Percentiles rank a stretch among this genome's conserved stretches.
Conservation (phyloP, 2,888 invertebrate genomes). For the Thecophora atra region DNA sequence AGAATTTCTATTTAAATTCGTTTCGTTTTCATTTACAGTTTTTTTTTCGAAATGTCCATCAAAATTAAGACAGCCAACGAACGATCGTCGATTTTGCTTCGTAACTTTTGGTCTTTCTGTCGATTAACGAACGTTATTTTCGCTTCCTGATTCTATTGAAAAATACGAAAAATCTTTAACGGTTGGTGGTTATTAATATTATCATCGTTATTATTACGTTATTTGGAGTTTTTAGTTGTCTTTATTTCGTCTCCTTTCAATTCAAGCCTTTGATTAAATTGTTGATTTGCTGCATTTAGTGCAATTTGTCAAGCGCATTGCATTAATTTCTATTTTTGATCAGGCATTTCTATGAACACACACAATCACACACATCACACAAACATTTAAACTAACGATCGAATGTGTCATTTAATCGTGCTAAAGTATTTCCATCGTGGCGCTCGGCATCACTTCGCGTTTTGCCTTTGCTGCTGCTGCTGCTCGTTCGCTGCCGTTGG, state of each 20-base stretch:
- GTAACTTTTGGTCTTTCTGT: no score
- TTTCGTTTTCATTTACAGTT: no score
- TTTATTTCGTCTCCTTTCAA: not conserved
- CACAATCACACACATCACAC: not conserved
- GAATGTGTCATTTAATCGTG: conserved; percentile 9
- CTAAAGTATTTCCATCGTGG: conserved; percentile 24
- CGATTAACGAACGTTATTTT: no score
- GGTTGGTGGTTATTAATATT: not conserved
- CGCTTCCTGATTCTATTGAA: no score
- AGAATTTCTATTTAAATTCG: no score
- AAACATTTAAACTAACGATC: not conserved
- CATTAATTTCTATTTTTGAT: conserved; percentile 28
- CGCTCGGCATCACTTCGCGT: not conserved
- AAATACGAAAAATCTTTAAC: no score
- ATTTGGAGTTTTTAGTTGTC: not conserved
- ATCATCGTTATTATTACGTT: not conserved
- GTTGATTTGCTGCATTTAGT: conserved; percentile 33
- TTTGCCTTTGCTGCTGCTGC: not conserved
- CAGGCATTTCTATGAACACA: not conserved
- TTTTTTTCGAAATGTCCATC: no score
- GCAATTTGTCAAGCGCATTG: conserved; percentile 36
- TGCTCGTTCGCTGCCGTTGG: not conserved
- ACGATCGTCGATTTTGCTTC: no score
- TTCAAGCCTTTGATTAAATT: conserved; percentile 27
- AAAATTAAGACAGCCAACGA: no score